Evolutionary conservation across 2,797 vertebrate species (phyloP), one percentile per base, ranked within the genome.

Genomic region (Champsocephalus gunnari): DNA sequence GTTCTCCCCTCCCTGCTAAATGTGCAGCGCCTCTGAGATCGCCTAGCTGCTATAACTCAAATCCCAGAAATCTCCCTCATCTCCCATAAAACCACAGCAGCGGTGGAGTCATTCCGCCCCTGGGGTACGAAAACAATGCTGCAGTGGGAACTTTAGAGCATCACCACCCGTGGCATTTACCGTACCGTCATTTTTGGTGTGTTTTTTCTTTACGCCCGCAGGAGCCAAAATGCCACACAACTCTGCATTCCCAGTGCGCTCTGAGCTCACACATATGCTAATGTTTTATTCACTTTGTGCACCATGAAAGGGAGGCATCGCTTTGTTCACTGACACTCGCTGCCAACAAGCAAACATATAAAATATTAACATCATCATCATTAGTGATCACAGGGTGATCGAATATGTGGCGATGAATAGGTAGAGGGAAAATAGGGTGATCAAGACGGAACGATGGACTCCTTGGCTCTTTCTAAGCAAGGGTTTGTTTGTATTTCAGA

Each of bases 261-360:
- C 24, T 51, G 84, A 77, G 82, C 83, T 72, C 82, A 69, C 85
- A 84, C 90, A 83, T 80, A 83, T 80, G 85, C 91, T 91, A 87
- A 95, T 94, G 93, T 95, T 94, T 94, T 92, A 95, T 95, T 94
- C 93, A 93, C 93, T 95, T 93, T 94, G 92, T 53, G 87, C 82
- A 84, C 84, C 85, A 88, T 88, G 90, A 92, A 91, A 92, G 85
- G 66, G 60, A 82, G 77, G 78, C 77, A 84, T 84, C 66, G 73
- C 68, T 88, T 92, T 86, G 87, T 83, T 92, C 87, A 79, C 74
- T 85, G 86, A 90, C 89, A 84, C 84, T 74, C 77, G 70, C 87
- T 82, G 86, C 85, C 90, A 86, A 89, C 89, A 70, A 90, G 90
- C 88, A 89, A 92, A 92, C 87, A 87, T 75, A 92, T 91, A 64